phyloP scores from a whole-genome alignment of 2,113 vertebrate genomes.

The Xiphophorus maculatus region DNA sequence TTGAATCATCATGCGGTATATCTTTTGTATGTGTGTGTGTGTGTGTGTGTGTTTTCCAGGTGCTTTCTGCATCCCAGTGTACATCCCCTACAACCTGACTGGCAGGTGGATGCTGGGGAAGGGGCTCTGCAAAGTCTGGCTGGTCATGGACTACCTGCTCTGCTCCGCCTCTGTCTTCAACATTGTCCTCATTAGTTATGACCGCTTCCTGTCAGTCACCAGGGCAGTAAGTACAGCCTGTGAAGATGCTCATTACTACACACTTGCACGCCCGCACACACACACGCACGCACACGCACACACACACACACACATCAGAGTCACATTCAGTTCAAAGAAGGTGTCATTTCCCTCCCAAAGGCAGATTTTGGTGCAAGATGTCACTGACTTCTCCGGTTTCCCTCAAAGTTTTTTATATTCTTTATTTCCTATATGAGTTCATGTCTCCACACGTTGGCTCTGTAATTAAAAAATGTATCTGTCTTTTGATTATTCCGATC shows the following conservation, averaged over 20 bases:
- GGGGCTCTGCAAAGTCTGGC: slow-evolving; percentile 86
- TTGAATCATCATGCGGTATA: slow-evolving; percentile 32
- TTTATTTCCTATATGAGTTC: no score
- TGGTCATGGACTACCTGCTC: slow-evolving; percentile 87
- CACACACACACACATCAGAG: slow-evolving; percentile 8
- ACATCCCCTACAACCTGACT: slow-evolving; percentile 85
- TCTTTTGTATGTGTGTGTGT: slow-evolving; percentile 12
- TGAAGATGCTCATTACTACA: slow-evolving; percentile 27
- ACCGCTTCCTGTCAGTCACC: slow-evolving; percentile 91
- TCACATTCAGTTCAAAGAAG: neutral
- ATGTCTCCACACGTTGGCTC: no score
- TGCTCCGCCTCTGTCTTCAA: slow-evolving; percentile 91
- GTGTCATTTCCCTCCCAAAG: neutral
- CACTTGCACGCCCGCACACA: neutral
- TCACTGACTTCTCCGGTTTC: slow-evolving; percentile 8
- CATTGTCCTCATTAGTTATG: slow-evolving; percentile 93
- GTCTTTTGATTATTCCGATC: no score
- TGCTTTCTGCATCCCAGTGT: slow-evolving; percentile 86
- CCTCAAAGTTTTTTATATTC: neutral
- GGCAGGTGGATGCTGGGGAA: slow-evolving; percentile 83
- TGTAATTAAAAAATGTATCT: no score
- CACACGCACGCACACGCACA: no score
- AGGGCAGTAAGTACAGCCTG: slow-evolving; percentile 85
- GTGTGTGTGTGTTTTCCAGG: slow-evolving; percentile 73
- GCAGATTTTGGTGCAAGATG: neutral